These are phyloP conservation scores for Micromys minutus DNA, from an alignment of 2,113 vertebrate species.

Conservation along the genomic window DNA sequence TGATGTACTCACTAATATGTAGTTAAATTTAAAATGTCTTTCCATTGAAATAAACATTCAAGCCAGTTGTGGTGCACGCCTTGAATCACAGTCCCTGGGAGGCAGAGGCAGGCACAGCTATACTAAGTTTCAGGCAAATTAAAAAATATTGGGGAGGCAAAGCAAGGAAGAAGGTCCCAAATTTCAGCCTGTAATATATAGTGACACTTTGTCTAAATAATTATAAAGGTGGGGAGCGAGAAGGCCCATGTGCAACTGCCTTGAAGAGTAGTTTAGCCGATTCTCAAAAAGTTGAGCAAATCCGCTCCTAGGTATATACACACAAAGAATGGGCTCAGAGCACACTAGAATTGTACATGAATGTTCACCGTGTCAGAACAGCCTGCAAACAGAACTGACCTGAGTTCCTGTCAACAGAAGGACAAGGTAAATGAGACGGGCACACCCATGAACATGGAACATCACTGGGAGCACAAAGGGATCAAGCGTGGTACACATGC, in stretches of 20 bases:
- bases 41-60: neutral
- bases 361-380: neutral
- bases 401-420: neutral
- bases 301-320: neutral
- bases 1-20: neutral
- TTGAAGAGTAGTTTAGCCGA: neutral
- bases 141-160: neutral
- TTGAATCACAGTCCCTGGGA: neutral
- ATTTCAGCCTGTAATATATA: neutral
- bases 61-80: neutral
- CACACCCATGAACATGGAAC: neutral
- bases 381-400: neutral
- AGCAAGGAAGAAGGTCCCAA: neutral
- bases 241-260: neutral
- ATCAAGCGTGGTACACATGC: neutral
- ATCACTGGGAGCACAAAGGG: neutral
- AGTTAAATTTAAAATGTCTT: neutral
- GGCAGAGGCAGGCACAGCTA: neutral
- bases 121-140: neutral
- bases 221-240: neutral
- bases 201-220: neutral
- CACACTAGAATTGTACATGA: neutral
- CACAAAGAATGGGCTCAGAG: neutral
- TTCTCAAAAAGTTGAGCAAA: slow-evolving; percentile 1
- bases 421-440: neutral